Percentiles rank a stretch among this genome's conserved stretches.
These are phyloP conservation scores for Centruroides vittatus DNA, from an alignment of 1,140 invertebrate species.

Conservation along the genomic window DNA sequence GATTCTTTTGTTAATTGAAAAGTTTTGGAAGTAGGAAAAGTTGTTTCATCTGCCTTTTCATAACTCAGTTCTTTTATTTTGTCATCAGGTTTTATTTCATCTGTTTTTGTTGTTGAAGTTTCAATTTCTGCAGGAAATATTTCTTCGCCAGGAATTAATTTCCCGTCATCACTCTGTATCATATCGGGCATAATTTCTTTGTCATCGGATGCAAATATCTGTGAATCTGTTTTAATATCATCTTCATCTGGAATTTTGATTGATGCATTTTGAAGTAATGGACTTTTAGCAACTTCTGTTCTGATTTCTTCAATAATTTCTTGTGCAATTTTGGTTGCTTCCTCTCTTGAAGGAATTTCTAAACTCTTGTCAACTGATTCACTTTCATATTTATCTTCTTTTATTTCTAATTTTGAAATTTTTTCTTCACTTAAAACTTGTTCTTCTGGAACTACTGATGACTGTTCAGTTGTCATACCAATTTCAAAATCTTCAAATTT, in stretches of 20 bases:
- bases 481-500: neutral
- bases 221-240: conserved; percentile 15
- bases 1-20: too few relatives aligned
- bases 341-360: too few relatives aligned
- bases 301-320: neutral
- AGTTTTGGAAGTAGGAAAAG: too few relatives aligned
- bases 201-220: neutral
- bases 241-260: conserved; percentile 22
- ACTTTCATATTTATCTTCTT: too few relatives aligned
- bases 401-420: too few relatives aligned
- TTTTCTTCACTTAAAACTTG: too few relatives aligned
- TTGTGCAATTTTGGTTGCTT: neutral
- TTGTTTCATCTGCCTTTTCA: too few relatives aligned
- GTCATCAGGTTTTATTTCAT: too few relatives aligned
- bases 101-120: too few relatives aligned
- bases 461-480: neutral
- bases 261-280: conserved; percentile 10
- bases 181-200: neutral
- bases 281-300: neutral
- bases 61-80: too few relatives aligned
- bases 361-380: too few relatives aligned
- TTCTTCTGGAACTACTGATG: too few relatives aligned
- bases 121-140: neutral
- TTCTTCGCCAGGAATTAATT: neutral
- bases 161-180: neutral